phyloP scores from a whole-genome alignment of 2,888 invertebrate genomes.

The Nomada fucata region DNA sequence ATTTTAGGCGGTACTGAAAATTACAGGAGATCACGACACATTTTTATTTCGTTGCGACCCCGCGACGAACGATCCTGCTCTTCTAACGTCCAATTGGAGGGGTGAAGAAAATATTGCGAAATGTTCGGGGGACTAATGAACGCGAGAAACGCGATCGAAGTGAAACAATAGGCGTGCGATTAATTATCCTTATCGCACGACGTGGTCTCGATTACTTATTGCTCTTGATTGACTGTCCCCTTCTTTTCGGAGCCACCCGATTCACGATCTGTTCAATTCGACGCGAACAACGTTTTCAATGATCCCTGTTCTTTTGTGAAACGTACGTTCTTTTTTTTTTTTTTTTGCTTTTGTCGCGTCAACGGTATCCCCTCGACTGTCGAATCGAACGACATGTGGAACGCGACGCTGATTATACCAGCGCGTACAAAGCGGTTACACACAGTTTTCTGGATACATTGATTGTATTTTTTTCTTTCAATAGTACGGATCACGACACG shows the following conservation, averaged over 20 bases:
- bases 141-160: conserved; percentile 21
- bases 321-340: conserved; percentile 27
- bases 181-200: conserved; percentile 45
- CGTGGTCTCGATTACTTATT: conserved; percentile 23
- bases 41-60: conserved; percentile 57
- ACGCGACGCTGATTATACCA: conserved; percentile 15
- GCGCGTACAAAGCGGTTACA: background rate
- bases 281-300: conserved; percentile 43
- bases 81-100: background rate
- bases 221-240: background rate
- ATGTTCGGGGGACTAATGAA: no score
- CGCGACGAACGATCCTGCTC: conserved; percentile 28
- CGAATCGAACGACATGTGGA: conserved; percentile 21
- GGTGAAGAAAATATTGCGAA: conserved; percentile 19
- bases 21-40: conserved; percentile 72
- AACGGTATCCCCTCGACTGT: conserved; percentile 39
- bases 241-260: conserved; percentile 2
- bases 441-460: background rate
- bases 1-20: conserved; percentile 85
- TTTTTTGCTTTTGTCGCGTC: conserved; percentile 8
- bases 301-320: conserved; percentile 27
- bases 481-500: conserved; percentile 14
- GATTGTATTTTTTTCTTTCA: background rate
- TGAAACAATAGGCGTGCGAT: conserved; percentile 35
- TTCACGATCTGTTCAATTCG: conserved; percentile 30